A percentile compares a stretch with the other conserved stretches of the same genome.
Conservation (phyloP, 1,140 invertebrate genomes). For the Episyrphus balteatus region DNA sequence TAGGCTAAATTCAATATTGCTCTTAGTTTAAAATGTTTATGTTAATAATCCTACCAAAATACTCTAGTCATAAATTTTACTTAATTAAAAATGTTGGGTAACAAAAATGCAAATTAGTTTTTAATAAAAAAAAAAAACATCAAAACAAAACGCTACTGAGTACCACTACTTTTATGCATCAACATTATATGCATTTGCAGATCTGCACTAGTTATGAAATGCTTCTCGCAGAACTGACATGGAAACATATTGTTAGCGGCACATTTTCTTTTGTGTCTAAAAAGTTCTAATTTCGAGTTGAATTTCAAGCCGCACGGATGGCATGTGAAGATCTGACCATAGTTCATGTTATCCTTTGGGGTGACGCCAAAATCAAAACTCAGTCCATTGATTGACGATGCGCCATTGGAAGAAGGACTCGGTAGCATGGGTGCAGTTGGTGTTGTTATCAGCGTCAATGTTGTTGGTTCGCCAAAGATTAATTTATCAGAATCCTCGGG, state of each 20-base stretch:
- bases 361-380: neutral
- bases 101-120: too few species aligned
- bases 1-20: too few species aligned
- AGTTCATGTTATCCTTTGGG: neutral
- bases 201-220: neutral
- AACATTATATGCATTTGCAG: conserved; percentile 1
- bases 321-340: neutral
- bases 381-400: neutral
- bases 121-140: too few species aligned
- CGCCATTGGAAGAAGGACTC: neutral
- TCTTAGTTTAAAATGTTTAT: too few species aligned
- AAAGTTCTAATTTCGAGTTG: neutral
- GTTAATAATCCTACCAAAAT: too few species aligned
- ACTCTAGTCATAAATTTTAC: too few species aligned
- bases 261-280: neutral
- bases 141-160: neutral
- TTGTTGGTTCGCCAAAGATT: too few species aligned
- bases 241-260: neutral
- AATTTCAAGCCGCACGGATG: neutral
- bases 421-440: neutral
- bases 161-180: neutral
- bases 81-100: too few species aligned
- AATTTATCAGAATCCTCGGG: too few species aligned
- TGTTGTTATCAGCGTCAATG: too few species aligned
- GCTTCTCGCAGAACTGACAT: neutral